Percentiles rank a stretch among this genome's conserved stretches.
phyloP scores from a whole-genome alignment of 2,888 invertebrate species.

The Yponomeuta plumbellus region DNA sequence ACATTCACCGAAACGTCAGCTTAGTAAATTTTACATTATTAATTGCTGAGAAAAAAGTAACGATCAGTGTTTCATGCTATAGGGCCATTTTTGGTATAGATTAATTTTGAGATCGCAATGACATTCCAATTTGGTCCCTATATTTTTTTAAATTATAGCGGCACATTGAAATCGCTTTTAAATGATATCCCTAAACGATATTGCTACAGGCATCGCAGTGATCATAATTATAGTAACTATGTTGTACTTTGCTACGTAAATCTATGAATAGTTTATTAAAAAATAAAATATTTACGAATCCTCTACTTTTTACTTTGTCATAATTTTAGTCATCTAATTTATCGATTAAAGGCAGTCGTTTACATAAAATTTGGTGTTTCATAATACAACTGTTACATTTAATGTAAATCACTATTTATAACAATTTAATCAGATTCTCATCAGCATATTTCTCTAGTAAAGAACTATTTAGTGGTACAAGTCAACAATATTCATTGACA shows the following conservation, averaged over 20 bases:
- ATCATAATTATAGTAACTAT: background rate
- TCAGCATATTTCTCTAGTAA: no score
- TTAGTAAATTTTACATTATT: background rate
- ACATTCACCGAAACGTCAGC: background rate
- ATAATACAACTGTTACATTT: background rate
- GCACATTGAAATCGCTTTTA: background rate
- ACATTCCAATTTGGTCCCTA: conserved; percentile 3
- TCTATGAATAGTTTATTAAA: background rate
- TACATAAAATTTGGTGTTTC: background rate
- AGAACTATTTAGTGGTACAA: no score
- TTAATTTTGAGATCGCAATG: conserved; percentile 10
- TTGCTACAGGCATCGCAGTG: conserved; percentile 10
- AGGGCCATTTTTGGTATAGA: conserved; percentile 8
- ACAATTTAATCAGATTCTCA: background rate
- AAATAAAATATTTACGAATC: background rate
- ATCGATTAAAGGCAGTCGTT: background rate
- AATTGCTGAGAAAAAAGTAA: no score
- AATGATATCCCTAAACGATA: background rate
- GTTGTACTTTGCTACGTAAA: background rate
- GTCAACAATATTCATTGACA: no score
- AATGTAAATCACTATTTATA: background rate
- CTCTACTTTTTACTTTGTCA: background rate
- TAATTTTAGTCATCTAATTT: background rate
- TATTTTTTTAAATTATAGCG: background rate
- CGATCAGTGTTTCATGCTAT: background rate